These are phyloP conservation scores for Ctenosaura bakeri DNA, from an alignment of 2,797 vertebrate genomes.

Conservation along the genomic window DNA sequence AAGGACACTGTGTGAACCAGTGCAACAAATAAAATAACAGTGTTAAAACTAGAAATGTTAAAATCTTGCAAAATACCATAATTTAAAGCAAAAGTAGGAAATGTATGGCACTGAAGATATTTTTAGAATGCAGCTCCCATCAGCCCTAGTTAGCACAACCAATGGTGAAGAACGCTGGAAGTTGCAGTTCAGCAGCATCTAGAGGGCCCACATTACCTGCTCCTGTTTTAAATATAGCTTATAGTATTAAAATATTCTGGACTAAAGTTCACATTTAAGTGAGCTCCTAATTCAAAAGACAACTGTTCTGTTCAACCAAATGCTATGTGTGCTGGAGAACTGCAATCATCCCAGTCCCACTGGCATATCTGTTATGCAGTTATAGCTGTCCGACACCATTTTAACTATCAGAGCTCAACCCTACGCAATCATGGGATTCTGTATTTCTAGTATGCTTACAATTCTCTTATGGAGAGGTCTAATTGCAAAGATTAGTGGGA, in stretches of 20 bases:
- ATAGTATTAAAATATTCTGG: neutral
- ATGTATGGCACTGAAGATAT: neutral
- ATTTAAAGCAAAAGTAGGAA: neutral
- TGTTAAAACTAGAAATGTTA: neutral
- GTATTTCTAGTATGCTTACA: too few relatives aligned
- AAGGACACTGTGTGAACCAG: neutral
- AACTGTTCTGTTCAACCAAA: neutral
- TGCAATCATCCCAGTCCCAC: neutral
- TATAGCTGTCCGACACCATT: too few relatives aligned
- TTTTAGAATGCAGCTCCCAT: neutral
- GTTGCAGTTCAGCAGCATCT: neutral
- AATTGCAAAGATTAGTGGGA: too few relatives aligned
- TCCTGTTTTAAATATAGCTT: neutral
- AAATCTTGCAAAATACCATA: neutral
- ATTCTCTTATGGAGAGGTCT: too few relatives aligned
- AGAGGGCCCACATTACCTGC: neutral
- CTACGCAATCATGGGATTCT: too few relatives aligned
- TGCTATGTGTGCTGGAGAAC: neutral
- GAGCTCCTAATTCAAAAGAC: neutral
- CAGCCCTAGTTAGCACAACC: neutral
- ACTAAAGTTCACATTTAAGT: neutral
- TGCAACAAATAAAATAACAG: neutral
- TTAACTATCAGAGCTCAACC: too few relatives aligned
- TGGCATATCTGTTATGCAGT: too few relatives aligned
- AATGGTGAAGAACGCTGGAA: neutral